Base-by-base conservation (phyloP, 2,888 invertebrate genomes). In the Marasmarcha lunaedactyla region DNA sequence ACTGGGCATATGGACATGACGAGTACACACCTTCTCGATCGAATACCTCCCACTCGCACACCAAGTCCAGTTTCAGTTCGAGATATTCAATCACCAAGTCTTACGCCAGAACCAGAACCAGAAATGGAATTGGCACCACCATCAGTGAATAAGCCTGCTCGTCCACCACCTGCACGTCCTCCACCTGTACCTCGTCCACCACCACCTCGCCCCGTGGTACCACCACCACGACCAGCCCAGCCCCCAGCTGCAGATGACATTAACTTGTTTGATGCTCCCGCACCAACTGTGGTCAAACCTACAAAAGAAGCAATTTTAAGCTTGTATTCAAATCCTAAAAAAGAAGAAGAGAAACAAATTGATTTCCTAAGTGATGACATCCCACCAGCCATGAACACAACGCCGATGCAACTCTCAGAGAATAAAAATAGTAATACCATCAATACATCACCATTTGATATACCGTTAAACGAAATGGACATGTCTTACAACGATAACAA, bases 1-100 rank as follows among this genome's bases (percentile, higher is more conserved):
- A 94, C 95, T 27, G 94, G 93, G 1, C 93, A 93, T 41, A 89
- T 95, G 89, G 94, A 95, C 58, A 92, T 93, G 37, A 92, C 94
- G 0, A 94, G 94, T 52, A 90, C 92, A 2, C 91, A 93, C 59
- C 74, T 95, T 39, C 70, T 95, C 41, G 93, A 94, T 51, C 89
- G 94, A 43, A 88, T 94, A 44, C 92, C 94, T 38, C 92, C 90
- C 3, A 94, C 94, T 1, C 87, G 94, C 48, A 93, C 93, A 1
- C 95, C 95, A 0, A 94, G 94, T 65, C 95, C 95, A 0, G 91
- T 94, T 0, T 90, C 93, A 7, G 91, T 92, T 79, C 81, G 91
- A 33, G 92, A 92, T 52, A 79, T 92, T 7, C 93, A 93, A 61
- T 93, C 94, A 0, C 93, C 94, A 1, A 92, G 93, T 55, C 94